These are phyloP conservation scores for Dermatophagoides farinae DNA, from an alignment of 1,140 invertebrate genomes.

Conservation along the genomic window DNA sequence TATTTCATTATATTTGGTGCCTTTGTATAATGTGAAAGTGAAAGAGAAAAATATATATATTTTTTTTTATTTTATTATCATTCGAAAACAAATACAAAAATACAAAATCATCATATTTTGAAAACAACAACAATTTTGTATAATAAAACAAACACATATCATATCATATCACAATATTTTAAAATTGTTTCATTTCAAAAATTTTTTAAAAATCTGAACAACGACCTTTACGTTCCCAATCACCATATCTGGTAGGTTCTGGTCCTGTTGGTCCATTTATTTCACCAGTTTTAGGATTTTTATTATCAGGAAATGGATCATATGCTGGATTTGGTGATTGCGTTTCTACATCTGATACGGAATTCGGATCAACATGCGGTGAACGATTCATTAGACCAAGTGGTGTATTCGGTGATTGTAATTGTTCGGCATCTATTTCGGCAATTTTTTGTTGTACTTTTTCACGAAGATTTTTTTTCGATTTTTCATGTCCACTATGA, in stretches of 20 bases:
- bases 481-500: background rate
- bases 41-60: too few relatives aligned
- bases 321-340: slow-evolving; percentile 31
- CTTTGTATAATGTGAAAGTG: too few relatives aligned
- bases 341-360: background rate
- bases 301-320: slow-evolving; percentile 60
- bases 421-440: background rate
- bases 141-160: background rate
- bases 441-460: background rate
- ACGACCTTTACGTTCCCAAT: slow-evolving; percentile 96
- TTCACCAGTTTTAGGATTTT: slow-evolving; percentile 81
- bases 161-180: background rate
- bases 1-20: too few relatives aligned
- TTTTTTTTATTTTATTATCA: too few relatives aligned
- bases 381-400: slow-evolving; percentile 8
- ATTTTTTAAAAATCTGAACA: slow-evolving; percentile 72
- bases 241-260: slow-evolving; percentile 94
- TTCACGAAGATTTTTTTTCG: background rate
- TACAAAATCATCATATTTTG: too few relatives aligned
- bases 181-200: background rate
- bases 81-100: too few relatives aligned
- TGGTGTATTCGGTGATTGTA: slow-evolving; percentile 9
- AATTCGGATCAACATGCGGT: background rate
- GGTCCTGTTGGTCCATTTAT: slow-evolving; percentile 81
- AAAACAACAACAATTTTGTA: too few relatives aligned